Base-by-base conservation (phyloP, 2,113 vertebrate species). In the Cnemophilus loriae region DNA sequence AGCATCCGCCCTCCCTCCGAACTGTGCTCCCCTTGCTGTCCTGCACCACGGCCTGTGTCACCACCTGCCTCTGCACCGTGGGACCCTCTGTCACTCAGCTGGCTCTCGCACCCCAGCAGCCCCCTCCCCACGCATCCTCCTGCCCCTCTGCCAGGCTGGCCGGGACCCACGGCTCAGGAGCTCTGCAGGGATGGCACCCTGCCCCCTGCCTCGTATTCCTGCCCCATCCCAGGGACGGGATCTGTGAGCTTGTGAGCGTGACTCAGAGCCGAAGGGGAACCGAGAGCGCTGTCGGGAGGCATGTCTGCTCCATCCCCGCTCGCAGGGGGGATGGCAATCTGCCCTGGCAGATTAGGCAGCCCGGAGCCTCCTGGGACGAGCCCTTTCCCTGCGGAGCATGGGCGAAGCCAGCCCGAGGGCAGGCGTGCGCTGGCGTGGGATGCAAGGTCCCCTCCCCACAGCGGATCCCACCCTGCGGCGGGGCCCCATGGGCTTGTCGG, bases 241-340 rank as follows among this genome's bases (percentile, higher is more conserved):
- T 67, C 64, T 9, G 35, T 3, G 56, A 32, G 81, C 65, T 61
- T 53, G 73, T 84, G 87, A 86, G 76, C 8, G 27, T 97, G 96
- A 97, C 95, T 95, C 96, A 97, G 95, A 87, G 81, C 52, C 3
- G 0, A 91, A 95, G 33, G 81, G 95, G 92, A 96, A 96, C 33
- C 3, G 70, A 96, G 87, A 96, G 84, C 56, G 1, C 12, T 10
- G 74, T 11, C 65, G 0, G 69, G 60, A 15, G 41, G 10, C 41
- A 4, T 3, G 3, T 15, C 77, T 9, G 24, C 82, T 41, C 81
- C 90, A 55, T 81, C 57, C 19, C 53, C 9, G 24, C 6, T 5
- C 18, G 5, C 1, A 5, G 61, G 27, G 35, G 30, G 42, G n/a
- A n/a, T n/a, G n/a, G n/a, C n/a, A n/a, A n/a, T n/a, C 32, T 16